Evolutionary conservation across 2,797 vertebrate species (phyloP).

Genomic region (Salmo trutta): DNA sequence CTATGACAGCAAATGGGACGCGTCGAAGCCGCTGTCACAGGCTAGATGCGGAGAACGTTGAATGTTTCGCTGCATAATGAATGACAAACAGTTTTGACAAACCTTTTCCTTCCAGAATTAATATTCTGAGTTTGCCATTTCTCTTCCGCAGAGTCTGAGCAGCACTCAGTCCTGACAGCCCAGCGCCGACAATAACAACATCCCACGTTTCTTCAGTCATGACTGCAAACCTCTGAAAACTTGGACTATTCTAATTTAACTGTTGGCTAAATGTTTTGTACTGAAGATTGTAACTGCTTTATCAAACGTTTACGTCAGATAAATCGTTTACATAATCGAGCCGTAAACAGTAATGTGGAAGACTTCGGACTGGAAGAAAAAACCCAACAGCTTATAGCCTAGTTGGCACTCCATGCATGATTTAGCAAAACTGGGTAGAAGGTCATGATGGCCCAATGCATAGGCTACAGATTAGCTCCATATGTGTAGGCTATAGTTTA

Average conservation of each 20-base stretch:
- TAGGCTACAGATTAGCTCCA: too few species aligned
- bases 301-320: too few species aligned
- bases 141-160: constrained; percentile 64
- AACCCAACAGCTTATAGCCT: too few species aligned
- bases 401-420: too few species aligned
- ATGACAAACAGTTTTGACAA: constrained; percentile 12
- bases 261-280: background rate
- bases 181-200: constrained; percentile 72
- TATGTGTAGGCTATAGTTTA: too few species aligned
- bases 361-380: too few species aligned
- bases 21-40: background rate
- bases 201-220: constrained; percentile 73
- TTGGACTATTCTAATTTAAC: background rate
- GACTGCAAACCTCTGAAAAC: background rate
- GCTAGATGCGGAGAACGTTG: background rate
- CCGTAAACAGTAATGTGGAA: too few species aligned
- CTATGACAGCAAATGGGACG: background rate
- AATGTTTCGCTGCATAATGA: background rate
- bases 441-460: too few species aligned
- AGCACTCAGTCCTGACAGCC: constrained; percentile 74
- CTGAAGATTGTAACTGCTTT: background rate
- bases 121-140: constrained; percentile 55
- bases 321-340: too few species aligned
- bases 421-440: too few species aligned
- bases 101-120: constrained; percentile 78